Base-by-base conservation (phyloP, 2,888 invertebrate genomes). In the Biston betularia region DNA sequence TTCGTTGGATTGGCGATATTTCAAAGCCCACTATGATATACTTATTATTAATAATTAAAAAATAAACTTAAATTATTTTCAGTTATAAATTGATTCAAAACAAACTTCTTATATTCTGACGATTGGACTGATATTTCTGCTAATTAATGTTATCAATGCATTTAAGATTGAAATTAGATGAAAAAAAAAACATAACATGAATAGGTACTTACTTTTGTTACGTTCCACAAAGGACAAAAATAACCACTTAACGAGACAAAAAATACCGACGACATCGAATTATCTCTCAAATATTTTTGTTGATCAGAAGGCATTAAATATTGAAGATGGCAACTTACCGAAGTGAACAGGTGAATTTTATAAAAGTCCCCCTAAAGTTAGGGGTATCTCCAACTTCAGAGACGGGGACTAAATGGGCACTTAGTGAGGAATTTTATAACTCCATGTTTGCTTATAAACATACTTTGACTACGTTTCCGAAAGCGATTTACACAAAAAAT, bases 361-460 rank as follows among this genome's bases (percentile, higher is more conserved):
- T 89, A 86, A 85, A 87, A 87, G 80, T 84, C 77, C 68, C 74
- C 24, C 38, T 10, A 70, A 87, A 90, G 80, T 86, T 89, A 75
- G 76, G 80, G 78, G 79, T 79, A 80, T 86, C 84, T 84, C 80
- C 80, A 88, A 89, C 79, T 89, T 87, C 75, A 78, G 55, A 53
- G 58, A 59, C 42, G 81, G 83, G 82, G 79, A 79, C 81, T 82
- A 79, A 76, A 81, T 58, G 60, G 65, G 58, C 64, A 69, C 70
- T 72, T 72, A 63, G 45, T 42, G 59, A 77, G 79, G 75, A 78
- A 82, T 84, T 86, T 87, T 84, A 85, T 84, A 83, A 79, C 58
- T 61, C 14, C 45, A n/a, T 44, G 44, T 44, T 46, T 57, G 35
- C 46, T 57, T 57, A 57, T 24, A 24, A 24, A 24, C 46, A 35